Base-by-base conservation (phyloP, 1,140 invertebrate species). In the Sweltsa coloradensis region DNA sequence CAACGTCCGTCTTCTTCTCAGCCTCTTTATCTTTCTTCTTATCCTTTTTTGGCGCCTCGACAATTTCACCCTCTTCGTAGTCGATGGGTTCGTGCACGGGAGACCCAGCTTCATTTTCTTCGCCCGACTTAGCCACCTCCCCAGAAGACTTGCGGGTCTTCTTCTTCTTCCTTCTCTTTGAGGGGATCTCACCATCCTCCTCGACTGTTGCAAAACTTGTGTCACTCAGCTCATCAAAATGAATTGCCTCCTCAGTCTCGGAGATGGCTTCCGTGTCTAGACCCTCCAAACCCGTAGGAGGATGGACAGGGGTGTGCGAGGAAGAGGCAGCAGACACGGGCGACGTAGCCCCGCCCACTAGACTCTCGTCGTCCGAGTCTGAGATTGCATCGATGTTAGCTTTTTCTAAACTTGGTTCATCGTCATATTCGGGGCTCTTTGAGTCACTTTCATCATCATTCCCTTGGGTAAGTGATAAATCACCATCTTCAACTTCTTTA, bases 261-360 rank as follows among this genome's bases (percentile, higher is more conserved):
- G 81, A 83, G 49, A 83, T 81, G 55, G 80, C 69, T 63, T 84
- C 81, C 0, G 79, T 82, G 51, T 78, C 79, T 26, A 82, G 67
- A 2, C 74, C 76, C 53, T 73, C 74, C 3, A 77, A 60, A 1
- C 70, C 74, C 47, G 67, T 49, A 24, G 49, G 47, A 18, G 60
- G 63, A 23, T 47, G 21, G 25, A 34, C 13, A 9, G 31, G 7
- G 7, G 45, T 11, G 6, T 5, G 7, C 22, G 36, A 24, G 24
- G 41, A 47, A 19, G 41, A 27, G 36, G 27, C 48, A 47, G 45
- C 55, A 52, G 51, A 55, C 47, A 47, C 55, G 51, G 46, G 52
- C 53, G 49, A 54, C 52, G 49, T 56, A 43, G 37, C 56, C 27
- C 44, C 55, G 34, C 41, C 46, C 7, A 29, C 25, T 24, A 40